Evolutionary conservation across 2,888 invertebrate genomes (phyloP), one percentile per base, ranked within the genome.

Genomic region (Anthrax anthrax): DNA sequence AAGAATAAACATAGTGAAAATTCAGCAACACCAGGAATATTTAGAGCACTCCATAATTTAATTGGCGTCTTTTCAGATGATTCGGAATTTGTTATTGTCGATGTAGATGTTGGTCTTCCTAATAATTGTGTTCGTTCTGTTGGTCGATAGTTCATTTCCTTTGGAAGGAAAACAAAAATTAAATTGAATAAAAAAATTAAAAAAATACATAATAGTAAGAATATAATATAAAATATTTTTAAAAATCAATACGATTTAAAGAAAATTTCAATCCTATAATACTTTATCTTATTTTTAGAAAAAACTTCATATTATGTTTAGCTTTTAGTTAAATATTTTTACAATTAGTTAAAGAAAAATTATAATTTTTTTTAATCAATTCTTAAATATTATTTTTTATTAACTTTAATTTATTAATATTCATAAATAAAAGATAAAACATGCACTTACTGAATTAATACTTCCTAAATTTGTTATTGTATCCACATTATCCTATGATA

Each of bases 1-100:
- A 96, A 96, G 70, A 96, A 96, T 37, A 96, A 74, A 39, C 89
- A 89, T 39, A 95, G 64, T 0, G 95, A 89, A 70, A 86, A 97
- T 70, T 95, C 94, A 4, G 91, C 55, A 2, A 97, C 96, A 29
- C 95, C 95, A 0, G 95, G 94, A 60, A 95, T 92, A 56, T 71
- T 70, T 2, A 90, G 69, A 29, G 95, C 95, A 48, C 60, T 57
- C 0, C 55, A 49, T 3, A 67, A 49, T 44, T 63, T 57, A 18
- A 67, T 65, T 37, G 67, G 61, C 2, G 55, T 58, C 29, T 56
- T 55, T 10, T 52, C 52, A 38, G 55, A 51, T 18, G 50, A 36
- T 9, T 39, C 36, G 23, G 49, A 32, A 27, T 37, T 23, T 16
- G 40, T 4, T 17, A 37, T 16, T 23, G 23, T 12, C 44, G 39